These are phyloP conservation scores for Nesidiocoris tenuis DNA, from an alignment of 2,888 invertebrate species.

Conservation along the genomic window DNA sequence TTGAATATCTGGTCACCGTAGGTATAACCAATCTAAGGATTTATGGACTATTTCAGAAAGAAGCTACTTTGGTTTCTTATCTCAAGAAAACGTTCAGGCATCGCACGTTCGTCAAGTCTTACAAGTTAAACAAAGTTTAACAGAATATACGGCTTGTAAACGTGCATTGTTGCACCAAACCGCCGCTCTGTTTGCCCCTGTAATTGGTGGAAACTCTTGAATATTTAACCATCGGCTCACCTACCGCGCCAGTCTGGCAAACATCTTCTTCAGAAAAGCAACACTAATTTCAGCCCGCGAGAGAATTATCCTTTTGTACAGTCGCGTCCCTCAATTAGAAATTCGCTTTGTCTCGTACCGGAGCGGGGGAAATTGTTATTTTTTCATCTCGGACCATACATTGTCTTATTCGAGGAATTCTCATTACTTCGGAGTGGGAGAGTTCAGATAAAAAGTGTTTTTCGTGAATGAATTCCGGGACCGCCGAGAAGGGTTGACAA, in stretches of 20 bases:
- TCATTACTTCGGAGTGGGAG: constrained; percentile 16
- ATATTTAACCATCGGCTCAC: neutral
- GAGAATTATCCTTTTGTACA: neutral
- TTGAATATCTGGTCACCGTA: too few species aligned
- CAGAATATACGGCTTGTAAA: neutral
- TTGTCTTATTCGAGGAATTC: neutral
- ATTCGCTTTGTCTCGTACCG: neutral
- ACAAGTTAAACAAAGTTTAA: neutral
- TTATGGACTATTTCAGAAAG: too few species aligned
- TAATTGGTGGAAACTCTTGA: neutral
- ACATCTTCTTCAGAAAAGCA: neutral
- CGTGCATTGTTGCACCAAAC: neutral
- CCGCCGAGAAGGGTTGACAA: too few species aligned
- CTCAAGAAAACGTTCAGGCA: too few species aligned
- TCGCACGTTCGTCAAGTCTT: neutral
- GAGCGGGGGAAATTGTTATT: too few species aligned
- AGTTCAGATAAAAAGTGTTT: too few species aligned
- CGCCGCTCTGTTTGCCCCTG: neutral
- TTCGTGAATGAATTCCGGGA: too few species aligned
- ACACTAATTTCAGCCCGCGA: neutral
- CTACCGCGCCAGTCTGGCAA: neutral
- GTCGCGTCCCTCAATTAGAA: neutral
- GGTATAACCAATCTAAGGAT: too few species aligned
- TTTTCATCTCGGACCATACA: too few species aligned
- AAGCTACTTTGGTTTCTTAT: too few species aligned